Conservation (phyloP, 2,113 vertebrate genomes). For the Climacteris rufus region DNA sequence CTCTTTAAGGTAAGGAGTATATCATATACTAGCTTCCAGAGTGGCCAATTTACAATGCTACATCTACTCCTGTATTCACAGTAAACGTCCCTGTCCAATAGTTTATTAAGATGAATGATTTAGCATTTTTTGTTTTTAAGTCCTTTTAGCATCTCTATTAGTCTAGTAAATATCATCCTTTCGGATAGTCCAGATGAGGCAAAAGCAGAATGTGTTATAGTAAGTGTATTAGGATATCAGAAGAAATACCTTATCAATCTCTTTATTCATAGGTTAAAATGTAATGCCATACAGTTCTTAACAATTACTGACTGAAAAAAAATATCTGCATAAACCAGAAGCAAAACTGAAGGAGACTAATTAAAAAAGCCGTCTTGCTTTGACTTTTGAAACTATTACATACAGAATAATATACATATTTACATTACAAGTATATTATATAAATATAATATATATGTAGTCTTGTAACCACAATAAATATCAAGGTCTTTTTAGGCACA, state of each 20-base stretch:
- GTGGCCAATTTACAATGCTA: not conserved
- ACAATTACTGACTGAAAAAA: constrained; percentile 69
- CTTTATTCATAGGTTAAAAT: constrained; percentile 77
- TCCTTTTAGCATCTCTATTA: not conserved
- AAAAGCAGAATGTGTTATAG: not conserved
- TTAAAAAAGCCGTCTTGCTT: constrained; percentile 72
- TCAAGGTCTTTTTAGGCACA: constrained; percentile 85
- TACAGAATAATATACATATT: constrained; percentile 82
- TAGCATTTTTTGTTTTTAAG: not conserved
- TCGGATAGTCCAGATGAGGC: not conserved
- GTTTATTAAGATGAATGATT: not conserved
- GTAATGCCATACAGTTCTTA: constrained; percentile 71
- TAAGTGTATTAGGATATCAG: not conserved
- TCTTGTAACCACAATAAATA: constrained; percentile 89
- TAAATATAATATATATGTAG: constrained; percentile 89
- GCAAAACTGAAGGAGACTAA: constrained; percentile 68
- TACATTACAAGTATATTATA: constrained; percentile 89
- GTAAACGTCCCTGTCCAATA: not conserved
- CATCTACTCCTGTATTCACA: not conserved
- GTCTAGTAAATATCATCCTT: not conserved
- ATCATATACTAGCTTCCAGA: not conserved
- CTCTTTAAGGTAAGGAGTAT: not conserved
- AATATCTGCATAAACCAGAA: constrained; percentile 71
- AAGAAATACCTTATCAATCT: constrained; percentile 22
- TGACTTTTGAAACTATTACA: constrained; percentile 67